Conservation (phyloP, 2,797 vertebrate genomes). For the Todus mexicanus region DNA sequence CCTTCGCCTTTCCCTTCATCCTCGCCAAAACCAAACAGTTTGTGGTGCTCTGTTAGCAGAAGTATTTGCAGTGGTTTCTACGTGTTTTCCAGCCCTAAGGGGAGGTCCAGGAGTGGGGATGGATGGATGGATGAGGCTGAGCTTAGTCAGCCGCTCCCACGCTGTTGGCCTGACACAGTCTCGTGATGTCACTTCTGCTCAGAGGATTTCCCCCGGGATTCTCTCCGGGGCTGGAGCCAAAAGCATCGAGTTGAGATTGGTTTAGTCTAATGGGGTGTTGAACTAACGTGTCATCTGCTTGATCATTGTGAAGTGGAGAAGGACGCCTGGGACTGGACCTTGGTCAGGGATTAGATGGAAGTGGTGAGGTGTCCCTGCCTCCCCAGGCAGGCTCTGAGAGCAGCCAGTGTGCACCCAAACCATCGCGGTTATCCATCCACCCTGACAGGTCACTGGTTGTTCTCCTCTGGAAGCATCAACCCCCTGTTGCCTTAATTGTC, state of each 20-base stretch:
- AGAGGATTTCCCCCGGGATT: neutral
- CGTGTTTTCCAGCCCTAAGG: neutral
- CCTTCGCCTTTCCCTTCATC: conserved; percentile 2
- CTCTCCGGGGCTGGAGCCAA: neutral
- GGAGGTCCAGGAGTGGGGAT: neutral
- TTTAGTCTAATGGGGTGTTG: neutral
- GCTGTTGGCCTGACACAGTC: neutral
- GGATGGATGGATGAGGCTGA: neutral
- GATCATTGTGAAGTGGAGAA: neutral
- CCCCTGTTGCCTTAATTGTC: neutral
- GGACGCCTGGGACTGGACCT: neutral
- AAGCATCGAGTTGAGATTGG: neutral
- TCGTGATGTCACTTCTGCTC: neutral
- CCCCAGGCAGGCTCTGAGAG: neutral
- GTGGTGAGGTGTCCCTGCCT: neutral
- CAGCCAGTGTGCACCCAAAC: neutral
- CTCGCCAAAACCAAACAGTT: conserved; percentile 19
- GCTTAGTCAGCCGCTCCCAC: neutral
- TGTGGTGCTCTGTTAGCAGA: neutral
- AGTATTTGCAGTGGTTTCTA: conserved; percentile 4
- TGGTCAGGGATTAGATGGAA: neutral
- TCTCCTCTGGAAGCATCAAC: neutral
- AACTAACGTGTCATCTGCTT: neutral
- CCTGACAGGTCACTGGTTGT: neutral
- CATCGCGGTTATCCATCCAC: accelerated